Evolutionary conservation across 2,888 invertebrate genomes (phyloP).

Genomic region (Tupiocoris notatus): DNA sequence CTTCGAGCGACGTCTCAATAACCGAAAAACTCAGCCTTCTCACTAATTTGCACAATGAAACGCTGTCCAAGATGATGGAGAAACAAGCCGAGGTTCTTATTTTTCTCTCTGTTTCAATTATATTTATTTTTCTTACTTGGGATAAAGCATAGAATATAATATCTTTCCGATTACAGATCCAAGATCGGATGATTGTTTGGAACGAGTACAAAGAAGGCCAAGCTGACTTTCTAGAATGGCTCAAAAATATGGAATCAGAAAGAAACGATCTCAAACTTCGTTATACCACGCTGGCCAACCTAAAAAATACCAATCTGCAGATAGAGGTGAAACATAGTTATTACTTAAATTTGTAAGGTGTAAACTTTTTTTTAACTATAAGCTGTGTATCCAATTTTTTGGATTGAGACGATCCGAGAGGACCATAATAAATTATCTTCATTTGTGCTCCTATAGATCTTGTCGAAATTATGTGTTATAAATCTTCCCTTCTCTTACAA

Average conservation of each 20-base stretch:
- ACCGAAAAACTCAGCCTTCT: slow-evolving; percentile 72
- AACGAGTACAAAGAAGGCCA: slow-evolving; percentile 72
- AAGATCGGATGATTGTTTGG: slow-evolving; percentile 72
- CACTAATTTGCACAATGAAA: slow-evolving; percentile 80
- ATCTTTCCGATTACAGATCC: slow-evolving; percentile 56
- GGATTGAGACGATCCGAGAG: too few relatives aligned
- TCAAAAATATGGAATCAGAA: slow-evolving; percentile 76
- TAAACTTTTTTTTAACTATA: too few relatives aligned
- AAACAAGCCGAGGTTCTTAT: slow-evolving; percentile 64
- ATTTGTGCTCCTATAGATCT: too few relatives aligned
- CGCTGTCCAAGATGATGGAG: slow-evolving; percentile 72
- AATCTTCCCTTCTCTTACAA: too few relatives aligned
- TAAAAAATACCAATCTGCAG: slow-evolving; percentile 68
- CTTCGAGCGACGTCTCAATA: slow-evolving; percentile 57
- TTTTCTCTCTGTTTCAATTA: background rate
- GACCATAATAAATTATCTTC: too few relatives aligned
- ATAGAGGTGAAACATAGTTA: slow-evolving; percentile 62
- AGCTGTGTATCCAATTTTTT: too few relatives aligned
- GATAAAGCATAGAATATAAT: background rate
- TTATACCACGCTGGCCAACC: slow-evolving; percentile 74
- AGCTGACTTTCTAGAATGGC: slow-evolving; percentile 70
- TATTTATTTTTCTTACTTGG: background rate
- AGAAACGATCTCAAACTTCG: slow-evolving; percentile 73
- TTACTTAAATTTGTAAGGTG: background rate
- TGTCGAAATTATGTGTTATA: too few relatives aligned